Evolutionary conservation across 1,140 invertebrate genomes (phyloP), one percentile per base, ranked within the genome.

Genomic region (Branchinecta lindahli): DNA sequence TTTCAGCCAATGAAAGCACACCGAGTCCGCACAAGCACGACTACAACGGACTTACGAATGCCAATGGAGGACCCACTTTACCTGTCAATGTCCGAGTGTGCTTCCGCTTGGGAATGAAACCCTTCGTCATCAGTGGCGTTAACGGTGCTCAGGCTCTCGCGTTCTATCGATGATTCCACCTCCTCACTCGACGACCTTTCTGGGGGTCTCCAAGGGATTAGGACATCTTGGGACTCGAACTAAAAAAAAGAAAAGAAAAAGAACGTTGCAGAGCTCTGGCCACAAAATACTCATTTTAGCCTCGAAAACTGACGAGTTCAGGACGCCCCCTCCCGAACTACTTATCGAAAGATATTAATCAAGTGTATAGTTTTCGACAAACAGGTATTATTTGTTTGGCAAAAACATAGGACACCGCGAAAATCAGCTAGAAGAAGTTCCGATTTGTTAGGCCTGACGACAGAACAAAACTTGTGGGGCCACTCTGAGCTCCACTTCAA

Each of bases 121-220:
- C 77, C 79, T 68, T 82, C 82, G 44, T 86, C 85, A 68, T 85
- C 84, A 7, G 83, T 84, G 3, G 80, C 80, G 0, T 82, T 84
- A 44, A 82, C 85, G 0, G 84, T 82, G 7, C 82, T 75, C 66
- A 72, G 7, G 74, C 74, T 61, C 72, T 86, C 83, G 8, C 85
- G 80, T 45, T 87, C 85, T 10, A 85, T 80, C 3, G 84, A 85
- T 9, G 86, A 86, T 0, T 85, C 84, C 73, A 84, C 85, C 75
- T 79, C 79, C 71, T 80, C 80, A 71, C 77, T 78, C 72, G 77
- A 77, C 66, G 84, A 85, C 71, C 84, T 84, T 66, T 76, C 73
- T 4, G 88, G 88, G 67, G 86, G 82, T 74, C 92, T 89, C 93
- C 94, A 97, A 3, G 94, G 94, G 71, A 98, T 91, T 45, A 98